Base-by-base conservation (phyloP, 2,113 vertebrate genomes). In the Alaudala cheleensis region DNA sequence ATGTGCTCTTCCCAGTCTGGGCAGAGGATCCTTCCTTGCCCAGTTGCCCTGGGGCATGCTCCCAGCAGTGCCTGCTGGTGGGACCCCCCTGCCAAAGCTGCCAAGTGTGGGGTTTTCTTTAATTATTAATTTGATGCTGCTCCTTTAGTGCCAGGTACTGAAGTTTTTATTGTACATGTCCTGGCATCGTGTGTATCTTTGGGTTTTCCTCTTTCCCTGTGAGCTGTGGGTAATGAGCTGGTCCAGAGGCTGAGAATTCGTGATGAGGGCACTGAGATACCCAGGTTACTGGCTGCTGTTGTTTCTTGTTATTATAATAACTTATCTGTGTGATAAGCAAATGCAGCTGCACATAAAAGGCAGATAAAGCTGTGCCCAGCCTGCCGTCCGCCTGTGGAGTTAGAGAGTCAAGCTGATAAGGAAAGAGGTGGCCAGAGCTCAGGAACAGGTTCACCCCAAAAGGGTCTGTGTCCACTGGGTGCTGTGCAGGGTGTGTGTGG, bases 371-470 rank as follows among this genome's bases (percentile, higher is more conserved):
- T 5, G 5, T 9, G 24, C 44, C 74, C 15, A 10, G 34, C 66
- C 50, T 78, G 39, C 40, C 2, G 0, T 51, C 51, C 2, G 21
- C 31, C 73, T 53, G 67, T 6, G 12, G 67, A 74, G 28, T 54
- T 24, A 20, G 40, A 78, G n/a, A 61, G 18, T n/a, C 12, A 18
- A 39, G 57, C 4, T 54, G 89, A 12, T 47, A 14, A 40, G 78
- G n/a, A 76, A 16, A n/a, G 31, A 24, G 2, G 8, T 6, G 34
- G 12, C 50, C 50, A 15, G 79, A 81, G 62, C 88, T 83, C 50
- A n/a, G 42, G 2, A 2, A 0, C 2, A 12, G 13, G 10, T 25
- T 88, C 66, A 23, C 14, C 14, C 47, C 53, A 14, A 0, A 18
- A 61, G 44, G 39, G 3, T 44, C 74, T 37, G 8, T 16, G 23